These are phyloP conservation scores for Eupithecia inturbata DNA, from an alignment of 2,888 invertebrate species.

Conservation along the genomic window DNA sequence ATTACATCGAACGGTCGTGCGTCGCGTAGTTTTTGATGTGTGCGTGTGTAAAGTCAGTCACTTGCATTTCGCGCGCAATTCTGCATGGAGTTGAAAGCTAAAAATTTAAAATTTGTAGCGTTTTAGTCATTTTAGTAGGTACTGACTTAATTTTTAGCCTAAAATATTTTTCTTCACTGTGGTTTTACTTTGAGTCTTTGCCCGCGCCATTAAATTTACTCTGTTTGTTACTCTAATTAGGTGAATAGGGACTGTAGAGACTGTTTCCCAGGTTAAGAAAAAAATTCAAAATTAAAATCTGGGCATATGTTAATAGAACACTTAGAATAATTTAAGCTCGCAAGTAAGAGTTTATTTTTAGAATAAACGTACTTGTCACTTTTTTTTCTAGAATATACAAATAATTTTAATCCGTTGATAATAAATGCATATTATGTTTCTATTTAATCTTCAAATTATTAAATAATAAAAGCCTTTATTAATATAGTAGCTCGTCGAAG, in stretches of 20 bases:
- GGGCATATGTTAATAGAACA: conserved; percentile 27
- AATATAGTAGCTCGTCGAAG: too few species aligned
- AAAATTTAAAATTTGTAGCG: too few species aligned
- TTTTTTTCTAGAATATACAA: background rate
- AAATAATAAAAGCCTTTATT: too few species aligned
- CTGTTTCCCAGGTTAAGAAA: conserved; percentile 59
- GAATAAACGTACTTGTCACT: background rate
- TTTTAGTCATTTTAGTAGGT: background rate
- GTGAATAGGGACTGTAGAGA: conserved; percentile 64
- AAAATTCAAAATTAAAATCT: conserved; percentile 56
- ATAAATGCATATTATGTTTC: background rate
- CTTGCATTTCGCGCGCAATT: too few species aligned
- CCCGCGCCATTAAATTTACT: conserved; percentile 67
- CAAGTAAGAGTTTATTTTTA: background rate
- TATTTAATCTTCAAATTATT: background rate
- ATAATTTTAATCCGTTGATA: background rate
- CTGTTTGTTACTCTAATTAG: conserved; percentile 74
- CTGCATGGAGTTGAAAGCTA: too few species aligned
- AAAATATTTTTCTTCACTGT: conserved; percentile 11
- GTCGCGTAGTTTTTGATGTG: too few species aligned
- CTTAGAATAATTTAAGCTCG: background rate
- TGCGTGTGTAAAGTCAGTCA: too few species aligned
- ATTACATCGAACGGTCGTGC: too few species aligned
- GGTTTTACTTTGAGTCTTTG: conserved; percentile 51
- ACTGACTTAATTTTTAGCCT: background rate